A percentile compares a stretch with the other conserved stretches of the same genome.
Conservation (phyloP, 2,797 vertebrate species). For the Squalus acanthias region DNA sequence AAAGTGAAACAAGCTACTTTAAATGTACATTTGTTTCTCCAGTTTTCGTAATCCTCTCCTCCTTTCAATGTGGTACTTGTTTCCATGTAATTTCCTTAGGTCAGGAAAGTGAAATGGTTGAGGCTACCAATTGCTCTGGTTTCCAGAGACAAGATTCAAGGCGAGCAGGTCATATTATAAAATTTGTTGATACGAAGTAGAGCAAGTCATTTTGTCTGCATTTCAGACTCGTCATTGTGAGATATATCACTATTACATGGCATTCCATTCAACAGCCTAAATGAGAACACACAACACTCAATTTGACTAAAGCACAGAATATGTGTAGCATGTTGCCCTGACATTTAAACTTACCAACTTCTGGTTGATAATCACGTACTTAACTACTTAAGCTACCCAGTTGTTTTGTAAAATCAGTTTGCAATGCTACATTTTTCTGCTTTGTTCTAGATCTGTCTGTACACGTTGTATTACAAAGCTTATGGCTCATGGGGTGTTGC, state of each 20-base stretch:
- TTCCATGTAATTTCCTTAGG: not conserved
- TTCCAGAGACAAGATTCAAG: not conserved
- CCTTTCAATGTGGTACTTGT: not conserved
- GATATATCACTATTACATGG: not conserved
- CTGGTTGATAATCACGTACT: not conserved
- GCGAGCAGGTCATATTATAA: not conserved
- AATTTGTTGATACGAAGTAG: not conserved
- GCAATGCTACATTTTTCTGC: not conserved
- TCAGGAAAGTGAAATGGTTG: not conserved
- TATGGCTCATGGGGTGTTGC: not conserved
- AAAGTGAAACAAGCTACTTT: not conserved
- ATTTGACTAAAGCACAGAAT: not conserved
- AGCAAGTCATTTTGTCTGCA: conserved; percentile 6
- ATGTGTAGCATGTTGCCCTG: no score
- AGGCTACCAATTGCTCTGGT: not conserved
- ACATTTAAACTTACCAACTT: not conserved
- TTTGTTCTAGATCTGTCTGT: not conserved
- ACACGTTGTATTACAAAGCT: not conserved
- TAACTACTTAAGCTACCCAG: not conserved
- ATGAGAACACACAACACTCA: not conserved
- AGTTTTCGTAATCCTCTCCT: not conserved
- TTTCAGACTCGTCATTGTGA: not conserved
- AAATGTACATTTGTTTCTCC: not conserved
- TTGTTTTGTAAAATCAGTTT: not conserved
- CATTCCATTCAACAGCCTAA: not conserved